Percentiles rank a stretch among this genome's conserved stretches.
phyloP scores from a whole-genome alignment of 64 coral and sea anemone genomes.

The Montipora cactus region DNA sequence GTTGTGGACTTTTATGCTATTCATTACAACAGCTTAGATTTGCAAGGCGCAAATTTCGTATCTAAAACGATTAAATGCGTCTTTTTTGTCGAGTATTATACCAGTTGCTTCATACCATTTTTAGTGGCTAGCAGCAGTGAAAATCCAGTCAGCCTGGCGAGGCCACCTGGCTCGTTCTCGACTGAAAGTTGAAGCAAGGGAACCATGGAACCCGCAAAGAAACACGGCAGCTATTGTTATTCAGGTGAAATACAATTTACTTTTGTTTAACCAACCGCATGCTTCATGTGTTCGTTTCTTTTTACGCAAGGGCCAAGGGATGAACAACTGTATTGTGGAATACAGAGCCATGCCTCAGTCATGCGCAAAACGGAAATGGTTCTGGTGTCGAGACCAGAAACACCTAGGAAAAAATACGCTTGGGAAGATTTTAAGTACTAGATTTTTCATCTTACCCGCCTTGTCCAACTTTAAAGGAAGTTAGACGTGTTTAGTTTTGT shows the following conservation, averaged over 20 bases:
- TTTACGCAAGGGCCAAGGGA: no score
- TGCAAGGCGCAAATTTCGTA: no score
- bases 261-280: background rate
- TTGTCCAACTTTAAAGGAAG: background rate
- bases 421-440: no score
- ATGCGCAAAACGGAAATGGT: no score
- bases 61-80: no score
- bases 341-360: no score
- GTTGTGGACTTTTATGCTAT: background rate
- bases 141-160: slow-evolving; percentile 78
- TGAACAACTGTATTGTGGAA: no score
- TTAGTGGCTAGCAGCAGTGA: slow-evolving; percentile 80
- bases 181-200: background rate
- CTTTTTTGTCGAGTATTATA: background rate
- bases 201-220: slow-evolving; percentile 52
- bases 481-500: background rate
- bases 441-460: no score
- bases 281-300: background rate
- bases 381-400: no score
- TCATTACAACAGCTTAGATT: no score
- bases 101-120: background rate
- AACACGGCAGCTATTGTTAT: slow-evolving; percentile 68
- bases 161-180: slow-evolving; percentile 61
- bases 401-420: no score
- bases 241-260: slow-evolving; percentile 47